Conservation (phyloP, 2,797 vertebrate genomes). For the Tinamus major region DNA sequence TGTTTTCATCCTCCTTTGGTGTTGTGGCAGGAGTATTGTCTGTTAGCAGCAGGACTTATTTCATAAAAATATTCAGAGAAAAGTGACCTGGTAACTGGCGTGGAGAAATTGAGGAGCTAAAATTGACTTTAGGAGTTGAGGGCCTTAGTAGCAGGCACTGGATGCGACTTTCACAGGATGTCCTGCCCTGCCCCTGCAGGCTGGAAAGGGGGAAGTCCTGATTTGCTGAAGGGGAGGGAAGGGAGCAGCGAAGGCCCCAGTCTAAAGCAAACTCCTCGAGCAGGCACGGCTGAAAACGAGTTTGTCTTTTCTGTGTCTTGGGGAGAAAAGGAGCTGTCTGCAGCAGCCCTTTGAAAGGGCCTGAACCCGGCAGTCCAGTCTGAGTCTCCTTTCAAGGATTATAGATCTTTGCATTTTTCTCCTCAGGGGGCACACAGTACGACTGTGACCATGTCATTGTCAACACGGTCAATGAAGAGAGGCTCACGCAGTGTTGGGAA, state of each 20-base stretch:
- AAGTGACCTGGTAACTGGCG: neutral
- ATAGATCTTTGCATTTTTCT: neutral
- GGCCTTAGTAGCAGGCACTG: neutral
- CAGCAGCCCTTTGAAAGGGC: neutral
- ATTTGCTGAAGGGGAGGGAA: neutral
- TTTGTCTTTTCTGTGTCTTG: neutral
- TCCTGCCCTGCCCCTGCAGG: neutral
- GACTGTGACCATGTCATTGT: slow-evolving; percentile 91
- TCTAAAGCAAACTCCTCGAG: neutral
- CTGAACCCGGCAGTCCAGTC: neutral
- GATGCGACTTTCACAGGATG: neutral
- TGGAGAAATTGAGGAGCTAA: neutral
- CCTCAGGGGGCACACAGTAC: slow-evolving; percentile 90
- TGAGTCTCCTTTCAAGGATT: neutral
- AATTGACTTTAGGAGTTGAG: neutral
- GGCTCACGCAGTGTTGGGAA: slow-evolving; percentile 88
- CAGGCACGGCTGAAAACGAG: neutral
- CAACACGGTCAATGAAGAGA: slow-evolving; percentile 83
- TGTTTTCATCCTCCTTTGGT: neutral
- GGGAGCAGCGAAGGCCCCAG: neutral
- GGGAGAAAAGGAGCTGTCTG: neutral
- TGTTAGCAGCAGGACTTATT: neutral
- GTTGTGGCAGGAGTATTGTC: rapidly evolving
- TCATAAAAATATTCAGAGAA: neutral
- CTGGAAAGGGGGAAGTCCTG: neutral